Conservation (phyloP, 2,113 vertebrate species). For the Chloropsis cyanopogon region DNA sequence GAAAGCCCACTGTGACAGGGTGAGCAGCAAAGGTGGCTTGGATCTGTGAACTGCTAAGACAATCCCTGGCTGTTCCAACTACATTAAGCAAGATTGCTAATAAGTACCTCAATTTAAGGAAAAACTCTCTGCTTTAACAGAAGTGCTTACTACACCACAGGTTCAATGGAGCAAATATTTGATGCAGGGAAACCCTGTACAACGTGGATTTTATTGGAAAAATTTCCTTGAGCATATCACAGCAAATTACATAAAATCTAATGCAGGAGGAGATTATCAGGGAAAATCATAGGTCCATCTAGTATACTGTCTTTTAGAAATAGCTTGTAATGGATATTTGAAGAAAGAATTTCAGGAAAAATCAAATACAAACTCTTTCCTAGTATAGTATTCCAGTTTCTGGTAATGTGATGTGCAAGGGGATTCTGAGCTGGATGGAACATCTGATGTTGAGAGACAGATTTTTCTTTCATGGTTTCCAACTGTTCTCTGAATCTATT, state of each 20-base stretch:
- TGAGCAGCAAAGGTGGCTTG: background rate
- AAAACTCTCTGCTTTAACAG: background rate
- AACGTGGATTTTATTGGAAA: background rate
- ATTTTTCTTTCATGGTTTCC: background rate
- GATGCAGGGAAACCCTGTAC: background rate
- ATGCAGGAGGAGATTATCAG: background rate
- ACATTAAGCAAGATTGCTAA: background rate
- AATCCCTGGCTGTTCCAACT: background rate
- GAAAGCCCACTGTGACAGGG: background rate
- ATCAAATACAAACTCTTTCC: background rate
- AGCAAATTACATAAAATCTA: background rate
- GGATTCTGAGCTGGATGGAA: background rate
- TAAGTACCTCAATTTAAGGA: background rate
- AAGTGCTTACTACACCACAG: background rate
- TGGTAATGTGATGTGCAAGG: background rate
- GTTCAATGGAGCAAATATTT: background rate
- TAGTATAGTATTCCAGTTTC: background rate
- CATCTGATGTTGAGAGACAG: background rate
- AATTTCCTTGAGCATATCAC: background rate
- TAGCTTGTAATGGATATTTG: background rate
- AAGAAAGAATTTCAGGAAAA: background rate
- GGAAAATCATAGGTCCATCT: background rate
- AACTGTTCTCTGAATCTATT: background rate
- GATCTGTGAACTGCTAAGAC: background rate
- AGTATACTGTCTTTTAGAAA: background rate